Percentiles rank a stretch among this genome's conserved stretches.
Evolutionary conservation across 2,113 vertebrate species (phyloP).

Genomic region (Thunnus thynnus): DNA sequence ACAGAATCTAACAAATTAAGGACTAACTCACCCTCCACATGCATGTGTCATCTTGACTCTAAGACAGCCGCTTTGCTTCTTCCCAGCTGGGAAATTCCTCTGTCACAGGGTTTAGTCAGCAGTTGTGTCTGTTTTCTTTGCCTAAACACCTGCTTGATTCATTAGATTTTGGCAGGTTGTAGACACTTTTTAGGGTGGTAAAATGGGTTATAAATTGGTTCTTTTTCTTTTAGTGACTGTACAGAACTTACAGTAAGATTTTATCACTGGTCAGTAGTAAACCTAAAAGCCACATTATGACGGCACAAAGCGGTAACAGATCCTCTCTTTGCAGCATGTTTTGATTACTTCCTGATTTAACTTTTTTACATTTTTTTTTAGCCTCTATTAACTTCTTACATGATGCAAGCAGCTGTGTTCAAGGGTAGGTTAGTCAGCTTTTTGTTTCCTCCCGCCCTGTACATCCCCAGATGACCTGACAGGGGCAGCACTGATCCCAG

Average conservation of each 20-base stretch:
- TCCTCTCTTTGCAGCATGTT: background rate
- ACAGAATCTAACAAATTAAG: conserved; percentile 56
- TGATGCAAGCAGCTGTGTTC: background rate
- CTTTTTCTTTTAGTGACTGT: background rate
- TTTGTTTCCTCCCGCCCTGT: conserved; percentile 40
- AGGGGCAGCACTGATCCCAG: conserved; percentile 95
- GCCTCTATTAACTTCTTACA: background rate
- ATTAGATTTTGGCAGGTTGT: conserved; percentile 15
- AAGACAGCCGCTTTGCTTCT: conserved; percentile 67
- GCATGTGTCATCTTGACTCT: conserved; percentile 80
- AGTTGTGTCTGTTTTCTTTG: conserved; percentile 36
- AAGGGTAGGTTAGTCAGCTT: conserved; percentile 41
- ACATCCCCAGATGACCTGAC: conserved; percentile 93
- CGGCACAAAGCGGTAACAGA: background rate
- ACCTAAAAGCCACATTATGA: conserved; percentile 3
- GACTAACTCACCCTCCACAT: conserved; percentile 85
- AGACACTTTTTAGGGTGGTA: background rate
- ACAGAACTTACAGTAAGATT: background rate
- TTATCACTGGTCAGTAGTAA: background rate
- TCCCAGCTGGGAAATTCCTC: conserved; percentile 46
- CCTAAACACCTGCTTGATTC: conserved; percentile 49
- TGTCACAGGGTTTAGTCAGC: conserved; percentile 37
- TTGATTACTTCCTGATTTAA: background rate
- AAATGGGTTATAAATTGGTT: background rate
- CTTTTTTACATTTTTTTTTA: too few species aligned